Base-by-base conservation (phyloP, 2,797 vertebrate genomes). In the Melanotaenia trifasciata region DNA sequence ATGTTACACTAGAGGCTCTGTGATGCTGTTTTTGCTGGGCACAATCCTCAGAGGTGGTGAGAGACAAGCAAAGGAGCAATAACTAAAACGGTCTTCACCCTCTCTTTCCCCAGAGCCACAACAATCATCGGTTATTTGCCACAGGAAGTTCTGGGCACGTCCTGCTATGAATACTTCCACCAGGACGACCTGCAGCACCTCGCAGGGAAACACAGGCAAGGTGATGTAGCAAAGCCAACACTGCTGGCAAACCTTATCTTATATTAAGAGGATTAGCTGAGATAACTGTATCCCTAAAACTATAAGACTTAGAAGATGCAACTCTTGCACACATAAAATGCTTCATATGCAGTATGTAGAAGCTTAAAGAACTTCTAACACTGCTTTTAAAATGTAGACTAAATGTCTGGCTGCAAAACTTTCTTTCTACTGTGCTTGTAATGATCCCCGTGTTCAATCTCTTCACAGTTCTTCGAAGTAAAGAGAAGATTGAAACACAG, bases 121-220 rank as follows among this genome's bases (percentile, higher is more conserved):
- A 95, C 96, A 18, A 93, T 99, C 84, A 95, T 97, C 64, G 97
- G 96, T 35, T 99, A 98, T 84, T 90, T 99, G 93, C 98, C 98
- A 50, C 98, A 99, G 87, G 98, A 99, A 84, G 94, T 99, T 79
- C 94, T 99, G 75, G 98, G 98, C 76, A 99, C 97, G 1, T 99
- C 98, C 0, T 99, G 97, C 91, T 99, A 99, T 0, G 98, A 99
- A 72, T 99, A 98, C 93, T 99, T 98, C 90, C 97, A 99, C 87
- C 98, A 98, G 92, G 97, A 98, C 24, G 97, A 99, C 91, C 96
- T 99, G 82, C 95, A 93, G 81, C 96, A 97, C 66, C 96, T 99
- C 0, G 95, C 98, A 78, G 97, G 97, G 84, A 98, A 96, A 88
- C 98, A 99, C 72, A 95, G 96, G 84, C 96, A 98, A 97, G 98